phyloP scores from a whole-genome alignment of 2,113 vertebrate species.

The Sialia sialis region DNA sequence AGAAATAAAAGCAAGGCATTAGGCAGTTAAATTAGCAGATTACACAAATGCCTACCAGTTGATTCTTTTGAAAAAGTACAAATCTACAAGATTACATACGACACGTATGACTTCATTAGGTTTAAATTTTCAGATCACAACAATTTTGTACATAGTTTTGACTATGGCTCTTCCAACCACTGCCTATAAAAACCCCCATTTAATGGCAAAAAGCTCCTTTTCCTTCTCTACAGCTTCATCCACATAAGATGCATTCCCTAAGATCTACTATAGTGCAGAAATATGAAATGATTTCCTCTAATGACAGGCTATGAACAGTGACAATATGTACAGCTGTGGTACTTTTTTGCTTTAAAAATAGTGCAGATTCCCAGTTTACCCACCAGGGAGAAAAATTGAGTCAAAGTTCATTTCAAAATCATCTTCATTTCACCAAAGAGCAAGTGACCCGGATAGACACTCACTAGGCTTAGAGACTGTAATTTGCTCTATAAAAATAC shows the following conservation, averaged over 20 bases:
- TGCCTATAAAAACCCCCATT: background rate
- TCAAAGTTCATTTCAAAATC: slow-evolving; percentile 55
- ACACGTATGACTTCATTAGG: slow-evolving; percentile 54
- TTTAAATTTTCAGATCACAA: slow-evolving; percentile 51
- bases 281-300: slow-evolving; percentile 43
- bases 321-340: slow-evolving; percentile 35
- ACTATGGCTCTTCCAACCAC: slow-evolving; percentile 46
- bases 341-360: slow-evolving; percentile 63
- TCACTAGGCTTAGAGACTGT: slow-evolving; percentile 45
- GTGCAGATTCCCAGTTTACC: slow-evolving; percentile 47
- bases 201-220: slow-evolving; percentile 49
- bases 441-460: slow-evolving; percentile 47
- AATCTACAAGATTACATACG: slow-evolving; percentile 59
- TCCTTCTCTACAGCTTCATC: slow-evolving; percentile 36
- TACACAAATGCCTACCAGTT: slow-evolving; percentile 59
- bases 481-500: slow-evolving; percentile 75
- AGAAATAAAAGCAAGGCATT: slow-evolving; percentile 69
- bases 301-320: slow-evolving; percentile 37
- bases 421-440: slow-evolving; percentile 52
- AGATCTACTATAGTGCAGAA: slow-evolving; percentile 52
- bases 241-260: slow-evolving; percentile 60
- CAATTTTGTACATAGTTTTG: slow-evolving; percentile 56
- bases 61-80: slow-evolving; percentile 45
- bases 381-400: slow-evolving; percentile 58
- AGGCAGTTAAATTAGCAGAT: slow-evolving; percentile 65